Base-by-base conservation (phyloP, 2,888 invertebrate species). In the Phyllotreta striolata region DNA sequence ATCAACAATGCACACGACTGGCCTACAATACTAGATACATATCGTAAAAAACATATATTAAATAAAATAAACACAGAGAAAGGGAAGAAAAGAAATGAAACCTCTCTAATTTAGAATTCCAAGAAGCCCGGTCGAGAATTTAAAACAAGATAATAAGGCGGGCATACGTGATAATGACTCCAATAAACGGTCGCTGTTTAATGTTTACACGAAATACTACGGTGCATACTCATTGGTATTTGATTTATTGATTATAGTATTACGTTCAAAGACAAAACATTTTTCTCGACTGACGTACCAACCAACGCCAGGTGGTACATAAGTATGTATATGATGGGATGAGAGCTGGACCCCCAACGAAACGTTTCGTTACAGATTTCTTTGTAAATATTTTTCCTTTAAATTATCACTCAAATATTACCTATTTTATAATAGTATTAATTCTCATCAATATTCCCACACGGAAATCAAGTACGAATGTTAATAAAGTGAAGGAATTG, bases 81-180 rank as follows among this genome's bases (percentile, higher is more conserved):
- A 49, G 49, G 24, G 4, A 49, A 49, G 49, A 49, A 49, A 47
- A 37, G 13, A 38, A 43, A 9, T 9, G 40, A 56, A 57, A 8
- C 35, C 43, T 43, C 44, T 39, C 59, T 59, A 59, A 59, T 51
- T 59, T 59, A 59, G 14, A 51, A 43, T 59, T 59, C 59, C 59
- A n/a, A 51, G 59, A 59, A 59, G 43, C 13, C 40, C 35, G 59
- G 6, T 34, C 47, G 54, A 62, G 64, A 71, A 69, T 68, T 64
- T 66, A 66, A 68, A 67, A 66, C 67, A 55, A 46, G 56, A 47
- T 41, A 51, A 34, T 41, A 55, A 14, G 10, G 13, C 63, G 59
- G 67, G 66, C 10, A 44, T 65, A 65, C 66, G 66, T 68, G 69
- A 70, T 70, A 70, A 69, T 69, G 68, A 64, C 66, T 55, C 66